Evolutionary conservation across 1,140 invertebrate species (phyloP), one percentile per base, ranked within the genome.

Genomic region (Meteorus sp.): DNA sequence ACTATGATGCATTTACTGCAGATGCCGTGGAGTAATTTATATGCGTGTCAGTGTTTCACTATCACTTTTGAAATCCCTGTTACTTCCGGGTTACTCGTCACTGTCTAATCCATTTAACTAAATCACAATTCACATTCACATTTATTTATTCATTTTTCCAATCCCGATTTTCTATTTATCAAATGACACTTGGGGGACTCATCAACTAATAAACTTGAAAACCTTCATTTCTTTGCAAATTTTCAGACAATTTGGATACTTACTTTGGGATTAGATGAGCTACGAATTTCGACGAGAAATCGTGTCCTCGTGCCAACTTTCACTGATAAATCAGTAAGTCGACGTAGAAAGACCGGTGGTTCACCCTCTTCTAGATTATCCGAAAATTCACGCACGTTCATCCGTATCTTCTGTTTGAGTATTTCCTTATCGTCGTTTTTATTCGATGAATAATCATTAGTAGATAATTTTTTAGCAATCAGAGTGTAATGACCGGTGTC

Each of bases 231-330:
- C n/a, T n/a, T n/a, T n/a, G n/a, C n/a, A n/a, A n/a, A n/a, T n/a
- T n/a, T n/a, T n/a, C n/a, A n/a, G n/a, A n/a, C n/a, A n/a, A n/a
- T n/a, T n/a, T n/a, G 41, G 41, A 7, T 17, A 58, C 59, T 72
- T 79, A 91, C 92, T 85, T 89, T 89, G 50, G 90, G 81, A 69
- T 88, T 86, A n/a, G 88, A 86, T 45, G 86, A 82, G 75, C 89
- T 91, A 64, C 85, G 79, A 52, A 93, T 89, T 78, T 94, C 91
- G 22, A 92, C 89, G 7, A 93, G 82, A 63, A 94, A 88, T 60
- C 91, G 83, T 0, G 90, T 90, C 63, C 91, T 82, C 3, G 91
- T 90, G 56, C 91, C 91, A 67, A 94, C 90, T 81, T 93, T 93
- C 22, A 92, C 90, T 1, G 89, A 87, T 3, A 92, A 83, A 75